phyloP scores from a whole-genome alignment of 2,888 invertebrate genomes.

The Chloroclysta siterata region DNA sequence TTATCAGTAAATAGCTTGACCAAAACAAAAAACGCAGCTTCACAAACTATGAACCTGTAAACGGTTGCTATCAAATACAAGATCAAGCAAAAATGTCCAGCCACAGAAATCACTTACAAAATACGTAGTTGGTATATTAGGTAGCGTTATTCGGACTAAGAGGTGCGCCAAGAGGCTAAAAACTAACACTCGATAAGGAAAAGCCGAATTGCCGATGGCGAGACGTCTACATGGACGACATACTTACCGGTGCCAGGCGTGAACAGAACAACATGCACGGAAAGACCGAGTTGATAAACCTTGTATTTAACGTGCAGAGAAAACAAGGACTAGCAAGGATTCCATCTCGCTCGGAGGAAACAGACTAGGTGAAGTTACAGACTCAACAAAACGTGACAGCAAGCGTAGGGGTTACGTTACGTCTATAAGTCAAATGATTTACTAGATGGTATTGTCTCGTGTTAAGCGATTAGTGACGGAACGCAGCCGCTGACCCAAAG shows the following conservation, averaged over 20 bases:
- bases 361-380: conserved; percentile 29
- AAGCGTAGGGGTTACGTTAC: conserved; percentile 31
- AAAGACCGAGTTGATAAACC: conserved; percentile 19
- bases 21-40: conserved; percentile 28
- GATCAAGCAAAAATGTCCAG: conserved; percentile 42
- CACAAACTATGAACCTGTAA: conserved; percentile 33
- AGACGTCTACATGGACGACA: conserved; percentile 24
- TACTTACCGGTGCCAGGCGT: conserved; percentile 23
- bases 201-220: conserved; percentile 16
- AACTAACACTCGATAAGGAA: conserved; percentile 21
- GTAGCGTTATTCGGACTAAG: conserved; percentile 40
- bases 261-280: conserved; percentile 30
- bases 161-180: conserved; percentile 34
- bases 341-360: conserved; percentile 25
- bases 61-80: conserved; percentile 35
- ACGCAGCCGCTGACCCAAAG: conserved; percentile 41
- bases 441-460: conserved; percentile 38
- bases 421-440: conserved; percentile 28
- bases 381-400: conserved; percentile 23
- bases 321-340: conserved; percentile 19
- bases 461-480: conserved; percentile 44
- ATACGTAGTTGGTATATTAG: conserved; percentile 27
- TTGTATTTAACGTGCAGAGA: conserved; percentile 26
- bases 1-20: conserved; percentile 37
- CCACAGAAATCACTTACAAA: conserved; percentile 38